Evolutionary conservation across 2,113 vertebrate genomes (phyloP).

Genomic region (Rhinogobius similis): DNA sequence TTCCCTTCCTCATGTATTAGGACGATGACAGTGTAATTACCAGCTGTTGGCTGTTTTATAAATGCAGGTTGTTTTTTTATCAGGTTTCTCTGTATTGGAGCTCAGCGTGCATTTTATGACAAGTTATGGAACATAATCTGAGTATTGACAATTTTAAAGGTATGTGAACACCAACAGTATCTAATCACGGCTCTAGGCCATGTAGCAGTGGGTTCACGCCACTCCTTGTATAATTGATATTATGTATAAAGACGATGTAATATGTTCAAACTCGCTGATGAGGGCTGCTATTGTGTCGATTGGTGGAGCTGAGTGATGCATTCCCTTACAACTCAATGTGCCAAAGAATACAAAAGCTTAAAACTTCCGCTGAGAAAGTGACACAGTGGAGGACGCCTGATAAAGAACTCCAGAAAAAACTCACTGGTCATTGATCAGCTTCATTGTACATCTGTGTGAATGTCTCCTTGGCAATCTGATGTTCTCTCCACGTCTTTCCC

Average conservation of each 20-base stretch:
- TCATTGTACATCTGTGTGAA: conserved; percentile 21
- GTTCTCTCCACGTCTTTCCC: conserved; percentile 27
- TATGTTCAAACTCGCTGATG: conserved; percentile 33
- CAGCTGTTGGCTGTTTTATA: conserved; percentile 30
- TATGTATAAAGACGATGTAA: conserved; percentile 11
- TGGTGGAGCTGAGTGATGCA: too few species aligned
- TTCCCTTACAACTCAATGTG: background rate
- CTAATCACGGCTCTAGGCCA: conserved; percentile 24
- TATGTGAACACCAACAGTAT: conserved; percentile 16
- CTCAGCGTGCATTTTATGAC: background rate
- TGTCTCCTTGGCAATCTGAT: conserved; percentile 58
- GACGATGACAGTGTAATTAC: conserved; percentile 30
- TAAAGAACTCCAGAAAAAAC: background rate
- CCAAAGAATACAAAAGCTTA: background rate
- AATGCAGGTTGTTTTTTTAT: conserved; percentile 12
- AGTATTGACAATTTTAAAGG: conserved; percentile 7
- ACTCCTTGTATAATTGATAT: conserved; percentile 26
- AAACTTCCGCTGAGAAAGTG: too few species aligned
- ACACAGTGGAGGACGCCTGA: background rate
- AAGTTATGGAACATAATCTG: conserved; percentile 6
- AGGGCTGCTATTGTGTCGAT: conserved; percentile 1
- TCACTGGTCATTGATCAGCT: background rate
- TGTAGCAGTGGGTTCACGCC: conserved; percentile 13
- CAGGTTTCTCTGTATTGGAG: conserved; percentile 1
- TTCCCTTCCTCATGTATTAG: conserved; percentile 39